Evolutionary conservation across 2,113 vertebrate species (phyloP).

Genomic region (Leuciscus idus): DNA sequence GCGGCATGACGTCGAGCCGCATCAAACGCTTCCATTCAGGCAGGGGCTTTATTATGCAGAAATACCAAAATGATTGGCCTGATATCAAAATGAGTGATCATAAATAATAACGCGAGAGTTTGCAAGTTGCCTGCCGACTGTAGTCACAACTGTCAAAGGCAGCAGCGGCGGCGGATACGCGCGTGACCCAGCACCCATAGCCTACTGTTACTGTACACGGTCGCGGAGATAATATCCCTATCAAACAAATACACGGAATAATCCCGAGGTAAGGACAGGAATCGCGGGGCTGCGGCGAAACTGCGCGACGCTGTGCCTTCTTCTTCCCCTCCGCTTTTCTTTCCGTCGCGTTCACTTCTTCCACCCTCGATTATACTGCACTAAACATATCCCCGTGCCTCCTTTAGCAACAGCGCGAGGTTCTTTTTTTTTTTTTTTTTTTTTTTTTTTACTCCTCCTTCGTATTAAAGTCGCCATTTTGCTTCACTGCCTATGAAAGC

Average conservation of each 20-base stretch:
- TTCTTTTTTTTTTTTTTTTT: slow-evolving; percentile 65
- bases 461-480: slow-evolving; percentile 97
- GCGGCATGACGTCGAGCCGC: slow-evolving; percentile 74
- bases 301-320: slow-evolving; percentile 53
- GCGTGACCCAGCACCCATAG: slow-evolving; percentile 75
- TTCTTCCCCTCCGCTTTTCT: slow-evolving; percentile 59
- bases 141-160: slow-evolving; percentile 84
- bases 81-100: slow-evolving; percentile 53
- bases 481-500: slow-evolving; percentile 85
- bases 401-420: slow-evolving; percentile 77
- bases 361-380: slow-evolving; percentile 71
- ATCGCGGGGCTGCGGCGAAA: slow-evolving; percentile 61
- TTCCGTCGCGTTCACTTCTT: slow-evolving; percentile 65
- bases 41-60: slow-evolving; percentile 65
- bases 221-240: slow-evolving; percentile 75
- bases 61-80: slow-evolving; percentile 62
- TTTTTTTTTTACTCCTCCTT: slow-evolving; percentile 81
- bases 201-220: slow-evolving; percentile 76
- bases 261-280: slow-evolving; percentile 77
- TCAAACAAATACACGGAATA: slow-evolving; percentile 68
- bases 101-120: slow-evolving; percentile 83
- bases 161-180: slow-evolving; percentile 77
- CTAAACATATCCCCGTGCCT: slow-evolving; percentile 75
- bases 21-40: slow-evolving; percentile 63
- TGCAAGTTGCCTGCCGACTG: slow-evolving; percentile 78